These are phyloP conservation scores for Teleogryllus occipitalis DNA, from an alignment of 1,140 invertebrate genomes.

Conservation along the genomic window DNA sequence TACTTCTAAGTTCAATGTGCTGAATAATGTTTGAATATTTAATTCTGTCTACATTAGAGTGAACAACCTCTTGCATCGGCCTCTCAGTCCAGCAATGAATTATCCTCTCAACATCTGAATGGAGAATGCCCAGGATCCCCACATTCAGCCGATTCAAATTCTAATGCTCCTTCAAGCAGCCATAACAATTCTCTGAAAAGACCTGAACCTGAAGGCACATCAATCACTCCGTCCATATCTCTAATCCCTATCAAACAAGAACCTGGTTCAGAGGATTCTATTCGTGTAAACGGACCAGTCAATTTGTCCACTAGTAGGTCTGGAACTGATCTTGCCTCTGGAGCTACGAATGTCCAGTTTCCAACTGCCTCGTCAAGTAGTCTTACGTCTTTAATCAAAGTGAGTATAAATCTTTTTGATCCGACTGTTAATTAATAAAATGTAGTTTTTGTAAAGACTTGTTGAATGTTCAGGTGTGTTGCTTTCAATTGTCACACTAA, in stretches of 20 bases:
- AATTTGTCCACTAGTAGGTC: conserved; percentile 30
- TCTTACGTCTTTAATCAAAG: conserved; percentile 28
- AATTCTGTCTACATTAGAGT: background rate
- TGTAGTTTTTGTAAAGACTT: no score
- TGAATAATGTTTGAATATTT: background rate
- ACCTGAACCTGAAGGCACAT: conserved; percentile 47
- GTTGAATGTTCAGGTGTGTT: no score
- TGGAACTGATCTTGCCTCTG: conserved; percentile 9
- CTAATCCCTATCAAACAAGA: conserved; percentile 80
- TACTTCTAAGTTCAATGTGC: background rate
- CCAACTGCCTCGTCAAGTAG: conserved; percentile 49
- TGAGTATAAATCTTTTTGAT: background rate
- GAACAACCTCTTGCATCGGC: background rate
- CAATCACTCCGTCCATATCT: conserved; percentile 72
- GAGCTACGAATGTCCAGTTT: conserved; percentile 17
- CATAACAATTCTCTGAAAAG: conserved; percentile 37
- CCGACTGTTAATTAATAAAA: no score
- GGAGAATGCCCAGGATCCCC: conserved; percentile 56
- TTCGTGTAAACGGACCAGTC: conserved; percentile 31
- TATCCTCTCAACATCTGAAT: conserved; percentile 28
- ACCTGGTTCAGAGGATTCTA: conserved; percentile 34
- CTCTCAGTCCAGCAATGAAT: conserved; percentile 12
- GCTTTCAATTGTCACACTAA: no score
- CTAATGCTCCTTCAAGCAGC: conserved; percentile 61
- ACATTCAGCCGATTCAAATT: conserved; percentile 65